A percentile compares a stretch with the other conserved stretches of the same genome.
These are phyloP conservation scores for Epicauta chinensis DNA, from an alignment of 1,140 invertebrate genomes.

Conservation along the genomic window DNA sequence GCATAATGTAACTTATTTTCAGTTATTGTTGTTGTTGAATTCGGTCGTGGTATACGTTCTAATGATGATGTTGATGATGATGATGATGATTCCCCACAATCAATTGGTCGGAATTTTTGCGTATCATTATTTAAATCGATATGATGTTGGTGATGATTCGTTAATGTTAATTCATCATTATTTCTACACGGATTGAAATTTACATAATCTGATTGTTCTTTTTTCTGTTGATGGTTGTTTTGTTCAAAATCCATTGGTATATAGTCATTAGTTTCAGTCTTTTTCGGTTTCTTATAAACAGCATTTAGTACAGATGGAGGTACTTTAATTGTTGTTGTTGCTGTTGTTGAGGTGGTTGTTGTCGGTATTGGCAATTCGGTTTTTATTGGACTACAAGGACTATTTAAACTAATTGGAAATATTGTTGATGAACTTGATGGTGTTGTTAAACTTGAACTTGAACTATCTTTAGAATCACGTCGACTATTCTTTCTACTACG, in stretches of 20 bases:
- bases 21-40: slow-evolving; percentile 41
- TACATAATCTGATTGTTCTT: slow-evolving; percentile 33
- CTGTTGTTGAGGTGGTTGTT: slow-evolving; percentile 2
- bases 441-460: slow-evolving; percentile 45
- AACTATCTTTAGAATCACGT: slow-evolving; percentile 42
- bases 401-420: slow-evolving; percentile 55
- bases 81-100: background rate
- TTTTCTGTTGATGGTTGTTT: background rate
- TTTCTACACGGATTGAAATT: slow-evolving; percentile 31
- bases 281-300: slow-evolving; percentile 23
- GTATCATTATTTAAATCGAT: slow-evolving; percentile 2
- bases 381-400: slow-evolving; percentile 46
- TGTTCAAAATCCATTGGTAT: slow-evolving; percentile 35
- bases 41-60: slow-evolving; percentile 34
- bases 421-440: slow-evolving; percentile 52
- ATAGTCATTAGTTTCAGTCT: slow-evolving; percentile 27
- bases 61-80: background rate
- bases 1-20: slow-evolving; percentile 54
- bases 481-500: slow-evolving; percentile 33
- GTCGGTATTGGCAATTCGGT: slow-evolving; percentile 35
- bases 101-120: background rate
- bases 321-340: slow-evolving; percentile 23
- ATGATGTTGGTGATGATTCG: too few relatives aligned
- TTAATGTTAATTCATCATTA: background rate
- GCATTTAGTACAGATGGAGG: slow-evolving; percentile 28